These are phyloP conservation scores for Cephalotes varians DNA, from an alignment of 2,888 invertebrate genomes.

Conservation along the genomic window DNA sequence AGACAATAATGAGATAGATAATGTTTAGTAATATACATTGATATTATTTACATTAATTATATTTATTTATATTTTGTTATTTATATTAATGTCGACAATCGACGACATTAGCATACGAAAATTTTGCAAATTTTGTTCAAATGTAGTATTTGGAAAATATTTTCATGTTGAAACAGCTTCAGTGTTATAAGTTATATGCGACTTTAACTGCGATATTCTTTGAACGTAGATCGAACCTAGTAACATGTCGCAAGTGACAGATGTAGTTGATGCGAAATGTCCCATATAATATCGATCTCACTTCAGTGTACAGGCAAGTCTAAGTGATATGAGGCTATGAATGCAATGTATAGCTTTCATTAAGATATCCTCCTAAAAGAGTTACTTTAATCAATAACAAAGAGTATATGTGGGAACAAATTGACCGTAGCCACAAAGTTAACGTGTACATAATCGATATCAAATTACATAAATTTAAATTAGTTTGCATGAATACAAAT, in stretches of 20 bases:
- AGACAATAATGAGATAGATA: neutral
- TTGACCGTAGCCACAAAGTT: neutral
- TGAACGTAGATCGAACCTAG: slow-evolving; percentile 62
- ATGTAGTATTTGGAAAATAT: slow-evolving; percentile 1
- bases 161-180: slow-evolving; percentile 20
- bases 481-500: neutral
- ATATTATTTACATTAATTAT: neutral
- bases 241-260: slow-evolving; percentile 67
- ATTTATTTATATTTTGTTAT: too few species aligned
- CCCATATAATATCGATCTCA: slow-evolving; percentile 76
- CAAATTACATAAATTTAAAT: slow-evolving; percentile 20
- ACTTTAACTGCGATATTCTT: slow-evolving; percentile 54
- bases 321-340: slow-evolving; percentile 66
- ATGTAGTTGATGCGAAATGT: slow-evolving; percentile 75
- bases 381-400: slow-evolving; percentile 32
- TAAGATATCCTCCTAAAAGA: slow-evolving; percentile 57
- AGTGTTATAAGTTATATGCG: neutral
- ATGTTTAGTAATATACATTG: neutral
- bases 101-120: neutral
- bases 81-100: neutral
- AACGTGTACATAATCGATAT: slow-evolving; percentile 8
- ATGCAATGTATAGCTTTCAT: slow-evolving; percentile 67
- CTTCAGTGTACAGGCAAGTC: slow-evolving; percentile 59
- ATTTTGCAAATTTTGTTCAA: neutral
- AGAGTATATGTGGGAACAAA: slow-evolving; percentile 20